Percentiles rank a stretch among this genome's conserved stretches.
Evolutionary conservation across 2,797 vertebrate genomes (phyloP).

Genomic region (Pipistrellus kuhlii): DNA sequence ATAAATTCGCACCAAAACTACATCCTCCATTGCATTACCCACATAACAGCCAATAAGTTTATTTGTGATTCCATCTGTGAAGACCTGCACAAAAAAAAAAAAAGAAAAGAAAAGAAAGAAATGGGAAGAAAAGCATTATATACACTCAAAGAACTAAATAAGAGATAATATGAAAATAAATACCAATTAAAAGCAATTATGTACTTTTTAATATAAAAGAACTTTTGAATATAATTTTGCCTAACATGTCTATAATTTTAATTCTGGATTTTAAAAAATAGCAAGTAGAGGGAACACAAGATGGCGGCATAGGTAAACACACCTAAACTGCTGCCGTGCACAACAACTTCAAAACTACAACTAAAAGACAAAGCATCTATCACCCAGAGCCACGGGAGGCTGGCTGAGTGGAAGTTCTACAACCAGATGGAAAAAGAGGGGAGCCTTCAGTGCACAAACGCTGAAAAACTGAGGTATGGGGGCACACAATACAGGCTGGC

Average conservation of each 20-base stretch:
- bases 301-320: too few species aligned
- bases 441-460: too few species aligned
- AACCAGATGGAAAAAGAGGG: too few species aligned
- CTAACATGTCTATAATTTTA: neutral
- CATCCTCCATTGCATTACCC: slow-evolving; percentile 91
- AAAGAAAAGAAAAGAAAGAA: neutral
- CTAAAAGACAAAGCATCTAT: too few species aligned
- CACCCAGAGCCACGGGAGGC: too few species aligned
- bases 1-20: slow-evolving; percentile 97
- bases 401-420: too few species aligned
- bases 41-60: slow-evolving; percentile 97
- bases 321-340: too few species aligned
- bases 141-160: neutral
- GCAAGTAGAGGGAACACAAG: too few species aligned
- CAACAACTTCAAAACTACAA: too few species aligned
- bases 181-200: slow-evolving; percentile 28
- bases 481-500: too few species aligned
- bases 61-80: slow-evolving; percentile 99
- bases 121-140: neutral
- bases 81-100: slow-evolving; percentile 88
- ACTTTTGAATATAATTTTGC: slow-evolving; percentile 11
- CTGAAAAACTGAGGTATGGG: too few species aligned
- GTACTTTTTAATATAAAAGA: slow-evolving; percentile 29
- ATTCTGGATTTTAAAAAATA: slow-evolving; percentile 13
- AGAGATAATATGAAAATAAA: neutral